phyloP scores from a whole-genome alignment of 2,888 invertebrate genomes.

The Gryllus longicercus region DNA sequence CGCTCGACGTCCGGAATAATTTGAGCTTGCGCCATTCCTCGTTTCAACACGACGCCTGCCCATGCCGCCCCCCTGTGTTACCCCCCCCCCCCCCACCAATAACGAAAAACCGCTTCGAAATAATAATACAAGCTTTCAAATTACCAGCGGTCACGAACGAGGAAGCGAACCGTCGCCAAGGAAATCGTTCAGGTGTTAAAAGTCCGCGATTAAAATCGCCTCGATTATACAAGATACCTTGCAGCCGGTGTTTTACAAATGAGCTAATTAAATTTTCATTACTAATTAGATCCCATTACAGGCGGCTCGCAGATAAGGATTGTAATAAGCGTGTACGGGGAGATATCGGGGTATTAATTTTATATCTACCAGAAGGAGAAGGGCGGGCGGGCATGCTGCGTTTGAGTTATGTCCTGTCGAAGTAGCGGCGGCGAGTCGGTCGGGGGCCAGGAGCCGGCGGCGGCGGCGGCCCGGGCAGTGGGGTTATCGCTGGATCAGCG shows the following conservation, averaged over 20 bases:
- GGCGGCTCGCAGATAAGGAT: background rate
- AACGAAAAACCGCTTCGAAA: background rate
- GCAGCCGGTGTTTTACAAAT: background rate
- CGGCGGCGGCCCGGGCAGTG: background rate
- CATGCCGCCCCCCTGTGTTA: too few species aligned
- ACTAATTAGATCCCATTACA: conserved; percentile 17
- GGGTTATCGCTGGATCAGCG: background rate
- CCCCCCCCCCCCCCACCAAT: too few species aligned
- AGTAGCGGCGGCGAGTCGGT: background rate
- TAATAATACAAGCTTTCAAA: too few species aligned
- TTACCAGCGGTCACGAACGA: background rate
- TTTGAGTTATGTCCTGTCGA: conserved; percentile 4
- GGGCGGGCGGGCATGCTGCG: background rate
- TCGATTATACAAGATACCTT: background rate
- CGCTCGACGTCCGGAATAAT: too few species aligned
- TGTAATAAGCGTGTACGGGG: background rate
- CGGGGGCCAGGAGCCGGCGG: background rate
- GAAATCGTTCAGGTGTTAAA: conserved; percentile 17
- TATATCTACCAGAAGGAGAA: background rate
- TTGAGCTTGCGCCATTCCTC: too few species aligned
- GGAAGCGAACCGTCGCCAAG: background rate
- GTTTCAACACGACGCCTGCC: too few species aligned
- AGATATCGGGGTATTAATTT: conserved; percentile 4
- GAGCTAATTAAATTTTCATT: conserved; percentile 17
- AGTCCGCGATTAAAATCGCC: background rate